phyloP scores from a whole-genome alignment of 2,797 vertebrate species.

The Eulemur coronatus region DNA sequence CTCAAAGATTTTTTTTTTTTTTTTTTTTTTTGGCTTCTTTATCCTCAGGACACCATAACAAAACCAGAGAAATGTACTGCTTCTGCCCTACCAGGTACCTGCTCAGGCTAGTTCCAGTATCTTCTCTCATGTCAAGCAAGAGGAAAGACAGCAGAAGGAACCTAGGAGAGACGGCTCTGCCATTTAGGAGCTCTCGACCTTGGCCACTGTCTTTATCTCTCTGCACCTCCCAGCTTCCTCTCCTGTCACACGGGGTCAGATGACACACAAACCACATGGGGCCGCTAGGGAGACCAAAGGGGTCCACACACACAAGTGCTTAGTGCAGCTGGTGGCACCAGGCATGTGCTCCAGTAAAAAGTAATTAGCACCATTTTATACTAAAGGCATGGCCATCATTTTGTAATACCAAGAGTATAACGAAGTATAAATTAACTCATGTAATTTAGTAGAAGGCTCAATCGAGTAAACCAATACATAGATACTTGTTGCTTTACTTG shows the following conservation, averaged over 20 bases:
- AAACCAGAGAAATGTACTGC: accelerated
- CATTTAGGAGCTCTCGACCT: not conserved
- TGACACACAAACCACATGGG: not conserved
- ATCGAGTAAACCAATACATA: not conserved
- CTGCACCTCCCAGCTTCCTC: not conserved
- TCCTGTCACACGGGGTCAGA: not conserved
- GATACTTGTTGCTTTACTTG: not conserved
- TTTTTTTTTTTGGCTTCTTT: not conserved
- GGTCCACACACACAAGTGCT: too few relatives aligned
- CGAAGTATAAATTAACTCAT: not conserved
- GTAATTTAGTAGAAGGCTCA: not conserved
- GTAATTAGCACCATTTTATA: not conserved
- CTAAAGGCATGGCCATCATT: not conserved
- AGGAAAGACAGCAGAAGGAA: not conserved
- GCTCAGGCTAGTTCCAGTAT: not conserved
- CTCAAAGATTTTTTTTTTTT: not conserved
- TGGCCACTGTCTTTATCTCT: not conserved
- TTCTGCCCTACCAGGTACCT: not conserved
- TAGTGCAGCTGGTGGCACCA: not conserved
- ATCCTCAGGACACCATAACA: not conserved
- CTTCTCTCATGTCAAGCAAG: not conserved
- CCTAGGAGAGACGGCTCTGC: not conserved
- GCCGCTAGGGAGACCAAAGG: not conserved
- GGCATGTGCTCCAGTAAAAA: not conserved
- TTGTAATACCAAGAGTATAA: not conserved